phyloP scores from a whole-genome alignment of 2,113 vertebrate genomes.

The Neotragus moschatus region DNA sequence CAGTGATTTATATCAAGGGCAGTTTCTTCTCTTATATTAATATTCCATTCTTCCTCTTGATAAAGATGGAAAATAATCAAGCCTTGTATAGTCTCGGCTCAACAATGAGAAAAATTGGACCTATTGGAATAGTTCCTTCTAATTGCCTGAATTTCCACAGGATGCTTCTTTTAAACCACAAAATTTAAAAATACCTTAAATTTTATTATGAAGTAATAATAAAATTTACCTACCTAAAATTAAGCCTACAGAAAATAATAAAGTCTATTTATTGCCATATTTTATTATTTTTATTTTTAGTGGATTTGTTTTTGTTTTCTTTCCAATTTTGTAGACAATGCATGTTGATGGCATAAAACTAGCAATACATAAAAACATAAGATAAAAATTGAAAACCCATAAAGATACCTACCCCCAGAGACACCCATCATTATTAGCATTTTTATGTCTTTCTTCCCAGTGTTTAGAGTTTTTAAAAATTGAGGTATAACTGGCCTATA shows the following conservation, averaged over 20 bases:
- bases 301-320: neutral
- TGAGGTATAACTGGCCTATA: neutral
- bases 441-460: neutral
- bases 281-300: neutral
- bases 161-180: neutral
- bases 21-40: neutral
- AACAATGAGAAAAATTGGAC: conserved; percentile 23
- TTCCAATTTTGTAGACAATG: neutral
- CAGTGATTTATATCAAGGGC: neutral
- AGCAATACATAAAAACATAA: neutral
- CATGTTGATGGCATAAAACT: neutral
- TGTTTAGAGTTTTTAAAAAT: neutral
- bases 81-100: neutral
- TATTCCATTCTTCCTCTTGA: neutral
- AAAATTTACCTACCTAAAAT: too few relatives aligned
- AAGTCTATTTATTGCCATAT: neutral
- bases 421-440: neutral
- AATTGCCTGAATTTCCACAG: neutral
- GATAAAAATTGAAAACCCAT: neutral
- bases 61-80: conserved; percentile 11
- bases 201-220: neutral
- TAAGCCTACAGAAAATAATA: neutral
- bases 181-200: neutral
- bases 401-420: neutral
- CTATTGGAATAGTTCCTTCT: neutral